Conservation (phyloP, 1,140 invertebrate species). For the Macrosteles quadrilineatus region DNA sequence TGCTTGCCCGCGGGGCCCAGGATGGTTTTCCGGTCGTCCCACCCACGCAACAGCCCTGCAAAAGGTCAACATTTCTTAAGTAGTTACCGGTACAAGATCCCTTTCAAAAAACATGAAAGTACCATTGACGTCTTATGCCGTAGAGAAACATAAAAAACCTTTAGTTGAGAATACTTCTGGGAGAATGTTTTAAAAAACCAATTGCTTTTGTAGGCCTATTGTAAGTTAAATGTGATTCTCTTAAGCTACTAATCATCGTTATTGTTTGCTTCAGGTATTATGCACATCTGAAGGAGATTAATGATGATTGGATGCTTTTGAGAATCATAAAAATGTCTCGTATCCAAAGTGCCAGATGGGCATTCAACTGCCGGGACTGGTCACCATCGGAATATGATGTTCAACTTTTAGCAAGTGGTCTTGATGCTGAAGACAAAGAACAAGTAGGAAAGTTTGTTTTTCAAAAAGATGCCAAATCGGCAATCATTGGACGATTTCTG, state of each 20-base stretch:
- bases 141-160: too few relatives aligned
- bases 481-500: conserved; percentile 79
- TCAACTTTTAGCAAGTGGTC: conserved; percentile 64
- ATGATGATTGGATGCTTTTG: conserved; percentile 1
- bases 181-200: too few relatives aligned
- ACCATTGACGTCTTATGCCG: too few relatives aligned
- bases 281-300: neutral
- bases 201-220: too few relatives aligned
- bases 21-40: too few relatives aligned
- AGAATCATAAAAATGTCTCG: conserved; percentile 38
- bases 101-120: too few relatives aligned
- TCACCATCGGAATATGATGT: conserved; percentile 72
- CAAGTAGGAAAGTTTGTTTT: conserved; percentile 82
- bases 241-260: conserved; percentile 44
- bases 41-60: too few relatives aligned
- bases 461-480: conserved; percentile 82
- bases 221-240: too few relatives aligned
- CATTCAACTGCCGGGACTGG: conserved; percentile 80
- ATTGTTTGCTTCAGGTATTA: conserved; percentile 6
- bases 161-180: too few relatives aligned
- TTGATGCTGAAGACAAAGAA: conserved; percentile 87
- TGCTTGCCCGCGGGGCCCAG: too few relatives aligned
- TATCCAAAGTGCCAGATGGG: conserved; percentile 69
- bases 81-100: too few relatives aligned
- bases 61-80: too few relatives aligned